Conservation (phyloP, 1,140 invertebrate species). For the Ylistrum balloti region DNA sequence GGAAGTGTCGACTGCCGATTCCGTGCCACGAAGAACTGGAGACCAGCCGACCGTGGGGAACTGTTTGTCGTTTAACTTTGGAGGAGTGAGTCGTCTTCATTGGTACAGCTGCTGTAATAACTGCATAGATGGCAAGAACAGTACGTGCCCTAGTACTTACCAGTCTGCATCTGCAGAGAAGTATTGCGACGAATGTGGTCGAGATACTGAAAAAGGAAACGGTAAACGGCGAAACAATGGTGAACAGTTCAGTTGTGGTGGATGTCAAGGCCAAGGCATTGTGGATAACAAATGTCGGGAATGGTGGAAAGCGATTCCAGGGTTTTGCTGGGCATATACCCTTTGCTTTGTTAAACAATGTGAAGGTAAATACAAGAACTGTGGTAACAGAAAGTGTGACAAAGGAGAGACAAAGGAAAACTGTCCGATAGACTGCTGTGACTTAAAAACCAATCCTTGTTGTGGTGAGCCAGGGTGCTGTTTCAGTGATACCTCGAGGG, state of each 20-base stretch:
- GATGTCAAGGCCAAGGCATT: neutral
- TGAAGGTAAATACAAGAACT: slow-evolving; percentile 3
- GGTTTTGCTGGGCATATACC: neutral
- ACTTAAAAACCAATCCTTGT: neutral
- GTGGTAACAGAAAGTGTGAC: neutral
- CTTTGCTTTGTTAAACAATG: neutral
- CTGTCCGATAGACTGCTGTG: slow-evolving; percentile 1
- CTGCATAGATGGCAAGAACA: neutral
- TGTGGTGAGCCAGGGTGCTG: neutral
- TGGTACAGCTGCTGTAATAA: slow-evolving; percentile 14
- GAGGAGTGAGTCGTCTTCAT: neutral
- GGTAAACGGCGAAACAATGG: neutral
- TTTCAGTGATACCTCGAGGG: neutral
- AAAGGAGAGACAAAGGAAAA: neutral
- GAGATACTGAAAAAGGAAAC: neutral
- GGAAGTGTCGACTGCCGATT: neutral
- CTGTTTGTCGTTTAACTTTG: neutral
- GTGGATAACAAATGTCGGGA: neutral
- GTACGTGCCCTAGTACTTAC: neutral
- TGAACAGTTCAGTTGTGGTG: neutral
- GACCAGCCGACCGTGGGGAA: neutral
- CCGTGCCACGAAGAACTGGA: neutral
- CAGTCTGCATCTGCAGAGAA: neutral
- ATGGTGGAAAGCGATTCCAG: neutral
- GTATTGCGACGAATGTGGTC: neutral